Conservation (phyloP, 2,113 vertebrate species). For the Dicentrarchus labrax region DNA sequence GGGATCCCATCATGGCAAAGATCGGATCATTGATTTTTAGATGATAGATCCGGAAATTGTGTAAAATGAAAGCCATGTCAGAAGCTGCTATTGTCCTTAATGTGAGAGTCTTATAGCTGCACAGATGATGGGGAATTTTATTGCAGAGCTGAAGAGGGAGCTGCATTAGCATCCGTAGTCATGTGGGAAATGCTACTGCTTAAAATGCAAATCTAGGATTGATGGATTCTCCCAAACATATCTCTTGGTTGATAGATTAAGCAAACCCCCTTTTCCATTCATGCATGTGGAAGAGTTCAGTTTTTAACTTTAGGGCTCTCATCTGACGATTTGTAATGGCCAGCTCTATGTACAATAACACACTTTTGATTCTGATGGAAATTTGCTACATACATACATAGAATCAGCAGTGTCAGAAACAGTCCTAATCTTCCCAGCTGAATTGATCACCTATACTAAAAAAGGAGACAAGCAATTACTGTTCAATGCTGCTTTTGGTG, state of each 20-base stretch:
- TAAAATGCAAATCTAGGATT: conserved; percentile 55
- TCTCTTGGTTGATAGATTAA: background rate
- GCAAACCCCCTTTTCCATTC: background rate
- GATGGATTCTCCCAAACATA: conserved; percentile 35
- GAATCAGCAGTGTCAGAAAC: background rate
- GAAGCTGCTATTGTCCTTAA: conserved; percentile 5
- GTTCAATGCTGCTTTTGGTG: too few relatives aligned
- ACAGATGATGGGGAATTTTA: conserved; percentile 3
- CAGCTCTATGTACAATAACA: background rate
- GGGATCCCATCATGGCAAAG: background rate
- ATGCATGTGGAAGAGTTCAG: background rate
- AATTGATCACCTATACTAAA: too few relatives aligned
- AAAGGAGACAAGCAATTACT: too few relatives aligned
- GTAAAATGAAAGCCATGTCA: conserved; percentile 15
- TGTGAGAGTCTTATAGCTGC: conserved; percentile 28
- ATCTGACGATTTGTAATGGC: background rate
- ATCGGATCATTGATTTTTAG: conserved; percentile 9
- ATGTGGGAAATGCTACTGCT: conserved; percentile 43
- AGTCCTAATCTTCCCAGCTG: too few relatives aligned
- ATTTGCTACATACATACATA: background rate
- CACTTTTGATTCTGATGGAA: background rate
- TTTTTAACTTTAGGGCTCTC: background rate
- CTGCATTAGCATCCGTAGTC: conserved; percentile 28
- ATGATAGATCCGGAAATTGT: conserved; percentile 3
- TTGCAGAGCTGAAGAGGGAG: background rate